phyloP scores from a whole-genome alignment of 2,113 vertebrate species.

The Sylvietta virens region DNA sequence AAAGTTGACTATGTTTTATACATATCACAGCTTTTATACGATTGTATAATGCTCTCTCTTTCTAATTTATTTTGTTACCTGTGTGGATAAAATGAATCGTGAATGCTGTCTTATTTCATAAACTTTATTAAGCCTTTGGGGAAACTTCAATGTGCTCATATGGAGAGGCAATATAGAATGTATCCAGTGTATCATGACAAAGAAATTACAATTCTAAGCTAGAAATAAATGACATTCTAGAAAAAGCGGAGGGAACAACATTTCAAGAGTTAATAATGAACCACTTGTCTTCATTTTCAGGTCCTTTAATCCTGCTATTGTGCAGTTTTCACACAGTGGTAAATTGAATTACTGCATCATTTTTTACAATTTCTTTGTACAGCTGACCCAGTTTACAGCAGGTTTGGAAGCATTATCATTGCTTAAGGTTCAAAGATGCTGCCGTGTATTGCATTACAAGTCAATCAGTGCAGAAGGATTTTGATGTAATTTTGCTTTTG shows the following conservation, averaged over 20 bases:
- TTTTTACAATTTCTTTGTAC: constrained; percentile 38
- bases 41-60: background rate
- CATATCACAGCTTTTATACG: background rate
- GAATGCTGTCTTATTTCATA: constrained; percentile 13
- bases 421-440: constrained; percentile 52
- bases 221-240: background rate
- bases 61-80: constrained; percentile 11
- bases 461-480: constrained; percentile 45
- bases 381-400: constrained; percentile 61
- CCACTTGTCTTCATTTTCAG: constrained; percentile 62
- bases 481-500: constrained; percentile 54
- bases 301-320: constrained; percentile 58
- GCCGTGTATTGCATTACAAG: constrained; percentile 42
- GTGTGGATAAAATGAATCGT: constrained; percentile 15
- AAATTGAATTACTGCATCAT: constrained; percentile 63
- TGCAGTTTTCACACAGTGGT: constrained; percentile 48
- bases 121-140: constrained; percentile 29
- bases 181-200: background rate
- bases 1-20: background rate
- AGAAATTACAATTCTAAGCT: constrained; percentile 12
- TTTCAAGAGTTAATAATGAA: constrained; percentile 59
- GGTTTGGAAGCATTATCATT: constrained; percentile 56
- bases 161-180: background rate
- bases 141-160: background rate
- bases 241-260: constrained; percentile 24